Evolutionary conservation across 2,888 invertebrate genomes (phyloP), one percentile per base, ranked within the genome.

Genomic region (Cephus sareptanus): DNA sequence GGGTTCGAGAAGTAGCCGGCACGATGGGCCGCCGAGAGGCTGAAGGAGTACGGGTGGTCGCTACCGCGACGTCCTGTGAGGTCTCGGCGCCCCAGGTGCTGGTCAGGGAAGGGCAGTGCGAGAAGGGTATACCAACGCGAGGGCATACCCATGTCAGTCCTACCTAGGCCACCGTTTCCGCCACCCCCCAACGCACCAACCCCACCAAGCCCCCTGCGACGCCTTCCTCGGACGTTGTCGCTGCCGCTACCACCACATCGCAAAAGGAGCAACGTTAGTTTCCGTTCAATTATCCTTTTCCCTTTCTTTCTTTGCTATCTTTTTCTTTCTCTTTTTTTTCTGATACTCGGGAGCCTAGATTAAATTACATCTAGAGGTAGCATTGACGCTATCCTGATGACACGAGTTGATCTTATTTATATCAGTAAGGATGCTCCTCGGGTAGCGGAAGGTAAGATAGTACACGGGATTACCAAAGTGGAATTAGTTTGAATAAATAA

Each of bases 1-100:
- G 96, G 96, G 92, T 96, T 96, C 93, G 97, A 97, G 94, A 97
- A 97, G 93, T 96, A 96, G 90, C 97, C 97, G 87, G 97, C 97
- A 86, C 94, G 93, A 89, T 95, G 95, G 84, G 94, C 94, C 83
- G 93, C 92, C 89, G 94, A 94, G 81, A 95, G 94, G 91, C 95
- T 95, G 89, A 94, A 94, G 88, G 96, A 94, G 85, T 95, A 95
- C 89, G 96, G 95, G 89, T 93, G 93, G 84, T 92, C 91, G 85
- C 92, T 92, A 79, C 92, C 92, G 84, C 93, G 93, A 85, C 92
- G 93, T 80, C 92, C 93, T 87, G 92, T 93, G 86, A 94, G 93
- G 93, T 97, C 97, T 83, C 97, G 94, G 89, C 97, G 93, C 87
- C 97, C 97, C 89, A 97, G 95, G 92, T 97, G 97, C 93, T 97